Conservation (phyloP, 2,113 vertebrate genomes). For the Brachionichthys hirsutus region DNA sequence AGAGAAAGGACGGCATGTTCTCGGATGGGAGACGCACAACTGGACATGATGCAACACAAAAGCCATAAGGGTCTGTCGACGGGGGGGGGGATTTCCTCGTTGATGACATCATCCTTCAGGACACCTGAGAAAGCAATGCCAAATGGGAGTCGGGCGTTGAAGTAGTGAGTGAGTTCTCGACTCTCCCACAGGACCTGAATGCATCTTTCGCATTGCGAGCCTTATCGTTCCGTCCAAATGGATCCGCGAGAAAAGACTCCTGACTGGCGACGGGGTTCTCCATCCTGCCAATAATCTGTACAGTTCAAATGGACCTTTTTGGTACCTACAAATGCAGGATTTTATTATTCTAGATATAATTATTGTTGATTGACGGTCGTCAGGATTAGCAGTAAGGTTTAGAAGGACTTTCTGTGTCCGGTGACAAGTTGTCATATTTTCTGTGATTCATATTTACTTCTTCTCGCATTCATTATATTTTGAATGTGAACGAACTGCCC, state of each 20-base stretch:
- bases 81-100: not conserved
- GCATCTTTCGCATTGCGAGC: constrained; percentile 2
- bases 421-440: constrained; percentile 7
- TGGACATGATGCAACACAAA: constrained; percentile 41
- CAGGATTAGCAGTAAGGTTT: not conserved
- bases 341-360: not conserved
- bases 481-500: constrained; percentile 6
- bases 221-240: constrained; percentile 18
- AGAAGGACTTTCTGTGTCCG: constrained; percentile 4
- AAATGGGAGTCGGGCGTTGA: constrained; percentile 1
- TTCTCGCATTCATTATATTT: constrained; percentile 7
- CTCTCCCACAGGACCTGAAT: not conserved
- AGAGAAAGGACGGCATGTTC: too few relatives aligned
- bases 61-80: constrained; percentile 25
- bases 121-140: not conserved
- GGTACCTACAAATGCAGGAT: constrained; percentile 13
- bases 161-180: not conserved
- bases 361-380: constrained; percentile 1
- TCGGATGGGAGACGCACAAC: too few relatives aligned
- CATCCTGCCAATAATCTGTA: not conserved
- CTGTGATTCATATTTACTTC: not conserved
- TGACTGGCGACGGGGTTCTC: not conserved
- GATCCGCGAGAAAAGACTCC: not conserved
- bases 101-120: not conserved
- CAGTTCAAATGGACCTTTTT: constrained; percentile 12